A percentile compares a stretch with the other conserved stretches of the same genome.
phyloP scores from a whole-genome alignment of 2,888 invertebrate genomes.

The Sesia apiformis region DNA sequence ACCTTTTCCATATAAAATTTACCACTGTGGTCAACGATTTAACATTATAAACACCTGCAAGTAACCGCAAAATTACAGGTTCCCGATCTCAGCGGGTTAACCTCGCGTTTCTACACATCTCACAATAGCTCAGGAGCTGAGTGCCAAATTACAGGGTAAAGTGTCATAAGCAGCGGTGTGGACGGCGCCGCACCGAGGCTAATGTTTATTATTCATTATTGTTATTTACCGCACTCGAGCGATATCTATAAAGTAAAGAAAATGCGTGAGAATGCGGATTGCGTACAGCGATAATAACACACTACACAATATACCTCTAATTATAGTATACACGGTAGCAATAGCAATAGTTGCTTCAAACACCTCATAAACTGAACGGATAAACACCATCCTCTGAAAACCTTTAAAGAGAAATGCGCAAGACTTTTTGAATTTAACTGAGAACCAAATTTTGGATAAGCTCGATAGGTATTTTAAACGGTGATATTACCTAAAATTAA shows the following conservation, averaged over 20 bases:
- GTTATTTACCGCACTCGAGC: slow-evolving; percentile 3
- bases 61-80: slow-evolving; percentile 64
- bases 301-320: no score
- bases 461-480: no score
- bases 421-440: no score
- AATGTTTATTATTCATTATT: slow-evolving; percentile 33
- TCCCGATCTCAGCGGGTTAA: slow-evolving; percentile 46
- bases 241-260: no score
- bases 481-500: background rate
- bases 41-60: slow-evolving; percentile 53
- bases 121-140: slow-evolving; percentile 47
- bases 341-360: no score
- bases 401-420: no score
- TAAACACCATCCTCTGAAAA: no score
- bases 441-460: no score
- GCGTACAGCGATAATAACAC: no score
- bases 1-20: slow-evolving; percentile 24
- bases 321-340: no score
- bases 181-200: slow-evolving; percentile 13
- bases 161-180: slow-evolving; percentile 51
- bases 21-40: slow-evolving; percentile 26
- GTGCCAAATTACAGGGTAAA: slow-evolving; percentile 68
- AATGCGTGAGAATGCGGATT: no score
- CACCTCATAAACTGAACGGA: no score
- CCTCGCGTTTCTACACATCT: slow-evolving; percentile 14